Evolutionary conservation across 2,797 vertebrate species (phyloP).

Genomic region (Lutjanus campechanus): DNA sequence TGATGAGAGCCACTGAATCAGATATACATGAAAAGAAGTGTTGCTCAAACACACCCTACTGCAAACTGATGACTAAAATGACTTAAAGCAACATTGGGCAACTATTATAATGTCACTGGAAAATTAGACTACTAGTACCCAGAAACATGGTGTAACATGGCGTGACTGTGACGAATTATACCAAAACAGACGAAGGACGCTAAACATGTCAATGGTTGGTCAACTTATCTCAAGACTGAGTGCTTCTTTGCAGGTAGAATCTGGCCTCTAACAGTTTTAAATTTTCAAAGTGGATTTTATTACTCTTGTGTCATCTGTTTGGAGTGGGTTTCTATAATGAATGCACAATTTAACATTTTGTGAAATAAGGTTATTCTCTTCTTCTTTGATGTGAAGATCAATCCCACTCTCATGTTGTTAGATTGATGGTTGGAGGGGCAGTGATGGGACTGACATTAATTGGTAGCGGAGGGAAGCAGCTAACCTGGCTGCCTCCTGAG

Average conservation of each 20-base stretch:
- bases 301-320: too few relatives aligned
- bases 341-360: not conserved
- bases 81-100: not conserved
- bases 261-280: too few relatives aligned
- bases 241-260: not conserved
- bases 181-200: not conserved
- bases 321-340: too few relatives aligned
- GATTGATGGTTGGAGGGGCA: not conserved
- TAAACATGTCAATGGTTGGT: not conserved
- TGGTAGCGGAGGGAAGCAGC: not conserved
- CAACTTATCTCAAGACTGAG: not conserved
- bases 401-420: too few relatives aligned
- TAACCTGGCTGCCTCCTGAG: not conserved
- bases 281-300: too few relatives aligned
- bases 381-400: not conserved
- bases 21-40: not conserved
- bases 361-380: not conserved
- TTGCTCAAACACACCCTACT: not conserved
- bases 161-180: too few relatives aligned
- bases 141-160: not conserved
- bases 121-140: not conserved
- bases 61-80: conserved; percentile 2
- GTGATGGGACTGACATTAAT: not conserved
- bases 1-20: not conserved
- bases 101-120: not conserved